Percentiles rank a stretch among this genome's conserved stretches.
phyloP scores from a whole-genome alignment of 92 coral and sea anemone species.

The Epizoanthus rinbou region DNA sequence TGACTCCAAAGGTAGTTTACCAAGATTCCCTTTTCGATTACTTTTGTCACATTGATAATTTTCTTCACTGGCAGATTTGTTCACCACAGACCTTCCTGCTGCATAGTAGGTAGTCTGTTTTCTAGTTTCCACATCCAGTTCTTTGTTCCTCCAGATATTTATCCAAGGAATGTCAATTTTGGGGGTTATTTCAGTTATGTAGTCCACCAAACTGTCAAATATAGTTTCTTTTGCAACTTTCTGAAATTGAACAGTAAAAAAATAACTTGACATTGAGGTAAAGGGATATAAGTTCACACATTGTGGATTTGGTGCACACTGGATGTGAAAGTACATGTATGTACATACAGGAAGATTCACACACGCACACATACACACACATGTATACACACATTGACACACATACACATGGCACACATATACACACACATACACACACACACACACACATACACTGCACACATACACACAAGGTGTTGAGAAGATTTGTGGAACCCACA shows the following conservation, averaged over 20 bases:
- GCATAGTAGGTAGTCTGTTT: background rate
- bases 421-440: too few species aligned
- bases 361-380: too few species aligned
- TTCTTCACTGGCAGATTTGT: background rate
- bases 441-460: too few species aligned
- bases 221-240: constrained; percentile 27
- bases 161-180: constrained; percentile 73
- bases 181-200: constrained; percentile 48
- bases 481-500: too few species aligned
- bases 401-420: too few species aligned
- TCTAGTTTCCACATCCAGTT: background rate
- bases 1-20: background rate
- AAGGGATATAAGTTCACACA: background rate
- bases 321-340: too few species aligned
- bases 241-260: constrained; percentile 14
- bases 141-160: constrained; percentile 32
- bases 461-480: too few species aligned
- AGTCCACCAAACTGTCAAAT: constrained; percentile 62
- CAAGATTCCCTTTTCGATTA: background rate
- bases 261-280: background rate
- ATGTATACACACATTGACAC: too few species aligned
- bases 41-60: background rate
- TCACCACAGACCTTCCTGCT: background rate
- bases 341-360: too few species aligned
- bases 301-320: too few species aligned